Evolutionary conservation across 2,113 vertebrate genomes (phyloP).

Genomic region (Climacteris rufus): DNA sequence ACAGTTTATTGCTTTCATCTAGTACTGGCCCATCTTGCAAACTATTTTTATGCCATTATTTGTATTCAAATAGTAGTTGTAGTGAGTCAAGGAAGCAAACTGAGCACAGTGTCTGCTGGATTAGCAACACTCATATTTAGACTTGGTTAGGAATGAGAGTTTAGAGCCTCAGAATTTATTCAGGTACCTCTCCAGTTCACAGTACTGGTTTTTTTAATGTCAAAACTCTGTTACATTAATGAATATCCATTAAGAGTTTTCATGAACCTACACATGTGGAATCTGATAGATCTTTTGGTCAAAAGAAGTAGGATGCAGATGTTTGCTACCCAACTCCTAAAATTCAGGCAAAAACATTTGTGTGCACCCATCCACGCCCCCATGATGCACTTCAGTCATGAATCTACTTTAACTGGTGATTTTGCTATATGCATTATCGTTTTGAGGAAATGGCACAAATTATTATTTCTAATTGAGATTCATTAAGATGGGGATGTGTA

Average conservation of each 20-base stretch:
- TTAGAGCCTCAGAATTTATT: neutral
- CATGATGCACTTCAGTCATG: neutral
- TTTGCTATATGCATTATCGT: neutral
- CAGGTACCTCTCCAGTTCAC: neutral
- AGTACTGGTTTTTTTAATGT: neutral
- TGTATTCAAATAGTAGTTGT: neutral
- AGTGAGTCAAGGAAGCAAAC: neutral
- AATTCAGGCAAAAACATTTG: neutral
- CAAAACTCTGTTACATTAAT: neutral
- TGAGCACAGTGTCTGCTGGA: neutral
- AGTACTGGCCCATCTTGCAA: neutral
- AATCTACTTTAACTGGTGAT: neutral
- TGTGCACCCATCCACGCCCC: neutral
- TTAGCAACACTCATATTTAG: neutral
- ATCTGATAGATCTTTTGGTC: neutral
- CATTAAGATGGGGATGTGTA: neutral
- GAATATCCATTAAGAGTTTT: neutral
- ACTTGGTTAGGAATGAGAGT: neutral
- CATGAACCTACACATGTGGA: accelerated
- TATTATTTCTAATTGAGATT: neutral
- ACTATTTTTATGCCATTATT: neutral
- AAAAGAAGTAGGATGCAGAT: neutral
- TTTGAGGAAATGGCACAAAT: neutral
- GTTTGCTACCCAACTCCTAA: neutral
- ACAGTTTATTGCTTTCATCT: neutral